These are phyloP conservation scores for Oryzias sinensis DNA, from an alignment of 2,797 vertebrate genomes.

Conservation along the genomic window DNA sequence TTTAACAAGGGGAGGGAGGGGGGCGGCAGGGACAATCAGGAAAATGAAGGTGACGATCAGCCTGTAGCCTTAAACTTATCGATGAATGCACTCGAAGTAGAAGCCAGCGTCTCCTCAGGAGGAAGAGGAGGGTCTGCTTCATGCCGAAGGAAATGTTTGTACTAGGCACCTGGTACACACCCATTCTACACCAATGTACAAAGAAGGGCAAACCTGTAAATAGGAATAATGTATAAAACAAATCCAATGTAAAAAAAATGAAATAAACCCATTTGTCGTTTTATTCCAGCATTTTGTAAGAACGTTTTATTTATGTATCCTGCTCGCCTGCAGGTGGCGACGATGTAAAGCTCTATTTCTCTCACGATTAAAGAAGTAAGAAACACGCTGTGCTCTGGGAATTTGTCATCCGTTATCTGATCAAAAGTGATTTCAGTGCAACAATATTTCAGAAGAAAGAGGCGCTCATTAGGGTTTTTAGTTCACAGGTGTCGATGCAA, in stretches of 20 bases:
- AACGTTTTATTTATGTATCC: constrained; percentile 93
- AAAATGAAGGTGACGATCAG: constrained; percentile 49
- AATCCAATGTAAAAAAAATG: constrained; percentile 85
- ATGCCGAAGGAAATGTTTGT: constrained; percentile 64
- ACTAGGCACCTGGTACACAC: constrained; percentile 64
- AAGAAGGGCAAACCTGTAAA: constrained; percentile 78
- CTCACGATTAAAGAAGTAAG: constrained; percentile 83
- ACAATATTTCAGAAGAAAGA: too few relatives aligned
- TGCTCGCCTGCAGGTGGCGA: constrained; percentile 70
- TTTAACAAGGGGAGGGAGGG: constrained; percentile 38
- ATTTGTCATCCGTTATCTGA: background rate
- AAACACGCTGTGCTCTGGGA: background rate
- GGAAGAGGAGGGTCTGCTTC: constrained; percentile 65
- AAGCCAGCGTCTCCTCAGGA: constrained; percentile 69
- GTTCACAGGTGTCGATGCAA: too few relatives aligned
- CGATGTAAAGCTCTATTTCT: constrained; percentile 82
- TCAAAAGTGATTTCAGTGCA: background rate
- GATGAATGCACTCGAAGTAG: constrained; percentile 76
- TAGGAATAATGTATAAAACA: constrained; percentile 78
- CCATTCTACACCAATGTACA: constrained; percentile 72
- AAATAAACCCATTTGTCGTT: constrained; percentile 71
- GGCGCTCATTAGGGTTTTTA: too few relatives aligned
- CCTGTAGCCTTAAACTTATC: constrained; percentile 72
- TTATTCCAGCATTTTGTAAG: constrained; percentile 85
- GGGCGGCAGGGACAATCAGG: constrained; percentile 53